Conservation (phyloP, 1,140 invertebrate species). For the Ditylenchus dipsaci region DNA sequence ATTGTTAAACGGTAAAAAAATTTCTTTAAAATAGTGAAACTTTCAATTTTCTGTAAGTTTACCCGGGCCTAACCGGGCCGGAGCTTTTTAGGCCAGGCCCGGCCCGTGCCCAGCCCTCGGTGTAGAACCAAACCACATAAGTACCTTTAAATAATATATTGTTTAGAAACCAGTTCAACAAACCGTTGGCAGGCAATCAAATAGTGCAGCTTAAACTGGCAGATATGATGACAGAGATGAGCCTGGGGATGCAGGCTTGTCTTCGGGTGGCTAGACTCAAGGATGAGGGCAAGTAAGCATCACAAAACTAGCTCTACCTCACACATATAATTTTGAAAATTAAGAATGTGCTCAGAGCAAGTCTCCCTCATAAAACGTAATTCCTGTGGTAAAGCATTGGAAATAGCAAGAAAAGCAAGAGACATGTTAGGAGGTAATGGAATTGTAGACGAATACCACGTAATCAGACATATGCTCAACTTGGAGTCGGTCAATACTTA, state of each 20-base stretch:
- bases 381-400: slow-evolving; percentile 84
- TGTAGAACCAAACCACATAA: slow-evolving; percentile 93
- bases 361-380: slow-evolving; percentile 94
- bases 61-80: no score
- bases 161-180: slow-evolving; percentile 80
- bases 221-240: slow-evolving; percentile 92
- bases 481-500: slow-evolving; percentile 97
- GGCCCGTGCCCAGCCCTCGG: slow-evolving; percentile 85
- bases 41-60: no score
- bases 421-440: slow-evolving; percentile 96
- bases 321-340: no score
- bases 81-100: slow-evolving; percentile 95
- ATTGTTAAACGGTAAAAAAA: no score
- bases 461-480: slow-evolving; percentile 95
- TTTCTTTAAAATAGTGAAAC: no score
- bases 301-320: background rate
- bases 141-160: slow-evolving; percentile 92
- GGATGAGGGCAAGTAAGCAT: slow-evolving; percentile 72
- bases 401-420: slow-evolving; percentile 81
- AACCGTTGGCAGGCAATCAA: slow-evolving; percentile 88
- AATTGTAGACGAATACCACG: slow-evolving; percentile 87
- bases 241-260: slow-evolving; percentile 78
- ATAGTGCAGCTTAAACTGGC: slow-evolving; percentile 95
- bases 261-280: slow-evolving; percentile 83
- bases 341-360: slow-evolving; percentile 73